Percentiles rank a stretch among this genome's conserved stretches.
These are phyloP conservation scores for Aphelenchoides fujianensis DNA, from an alignment of 1,140 invertebrate genomes.

Conservation along the genomic window DNA sequence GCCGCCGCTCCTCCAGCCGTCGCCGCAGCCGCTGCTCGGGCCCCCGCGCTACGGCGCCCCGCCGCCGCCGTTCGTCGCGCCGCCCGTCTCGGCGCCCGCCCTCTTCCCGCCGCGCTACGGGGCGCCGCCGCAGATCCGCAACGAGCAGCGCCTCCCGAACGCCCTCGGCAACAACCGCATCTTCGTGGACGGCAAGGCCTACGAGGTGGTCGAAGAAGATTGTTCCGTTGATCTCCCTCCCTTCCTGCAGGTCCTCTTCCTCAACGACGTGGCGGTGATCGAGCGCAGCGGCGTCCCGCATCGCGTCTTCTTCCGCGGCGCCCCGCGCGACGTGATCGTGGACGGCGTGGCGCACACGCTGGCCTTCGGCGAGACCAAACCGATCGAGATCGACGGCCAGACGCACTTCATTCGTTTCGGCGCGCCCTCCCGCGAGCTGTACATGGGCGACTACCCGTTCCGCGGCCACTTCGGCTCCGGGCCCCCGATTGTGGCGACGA, in stretches of 20 bases:
- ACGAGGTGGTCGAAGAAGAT: conserved; percentile 47
- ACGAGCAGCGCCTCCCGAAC: conserved; percentile 48
- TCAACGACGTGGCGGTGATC: conserved; percentile 57
- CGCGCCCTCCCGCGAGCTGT: conserved; percentile 83
- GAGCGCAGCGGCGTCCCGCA: conserved; percentile 57
- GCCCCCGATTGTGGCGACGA: conserved; percentile 77
- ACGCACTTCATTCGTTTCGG: conserved; percentile 76
- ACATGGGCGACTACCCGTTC: conserved; percentile 79
- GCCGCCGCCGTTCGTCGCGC: not conserved
- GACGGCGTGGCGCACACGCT: conserved; percentile 46
- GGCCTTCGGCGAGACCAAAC: conserved; percentile 56
- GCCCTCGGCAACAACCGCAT: conserved; percentile 59
- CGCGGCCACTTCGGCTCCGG: conserved; percentile 83
- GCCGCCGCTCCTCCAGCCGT: conserved; percentile 16
- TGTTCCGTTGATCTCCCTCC: conserved; percentile 51
- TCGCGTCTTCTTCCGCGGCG: conserved; percentile 49
- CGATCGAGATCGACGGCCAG: conserved; percentile 65
- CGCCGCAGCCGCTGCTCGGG: not conserved
- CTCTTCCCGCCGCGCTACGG: not conserved
- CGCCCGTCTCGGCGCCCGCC: not conserved
- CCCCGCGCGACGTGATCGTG: conserved; percentile 48
- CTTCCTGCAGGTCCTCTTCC: conserved; percentile 51
- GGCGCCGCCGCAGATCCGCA: conserved; percentile 30
- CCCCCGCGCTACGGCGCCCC: not conserved
- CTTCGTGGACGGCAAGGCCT: conserved; percentile 61